Evolutionary conservation across 2,113 vertebrate species (phyloP).

Genomic region (Peromyscus californicus): DNA sequence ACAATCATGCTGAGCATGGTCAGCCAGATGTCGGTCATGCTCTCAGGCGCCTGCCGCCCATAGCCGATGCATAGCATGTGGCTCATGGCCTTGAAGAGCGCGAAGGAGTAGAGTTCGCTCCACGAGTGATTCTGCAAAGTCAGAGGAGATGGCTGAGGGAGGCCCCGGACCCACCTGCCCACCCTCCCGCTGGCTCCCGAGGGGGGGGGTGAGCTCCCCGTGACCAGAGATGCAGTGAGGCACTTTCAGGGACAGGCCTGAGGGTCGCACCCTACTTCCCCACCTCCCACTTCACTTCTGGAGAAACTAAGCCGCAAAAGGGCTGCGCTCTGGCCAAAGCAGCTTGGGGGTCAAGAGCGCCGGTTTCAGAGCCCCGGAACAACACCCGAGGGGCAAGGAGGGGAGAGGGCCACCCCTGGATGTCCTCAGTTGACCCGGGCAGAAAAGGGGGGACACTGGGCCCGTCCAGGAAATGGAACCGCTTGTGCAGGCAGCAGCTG

Average conservation of each 20-base stretch:
- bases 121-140: conserved; percentile 95
- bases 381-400: background rate
- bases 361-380: background rate
- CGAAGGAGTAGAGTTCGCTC: conserved; percentile 98
- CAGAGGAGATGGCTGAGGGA: accelerated
- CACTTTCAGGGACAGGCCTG: background rate
- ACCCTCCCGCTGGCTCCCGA: background rate
- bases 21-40: conserved; percentile 99
- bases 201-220: background rate
- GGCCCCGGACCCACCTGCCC: background rate
- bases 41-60: conserved; percentile 96
- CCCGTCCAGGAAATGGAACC: conserved; percentile 67
- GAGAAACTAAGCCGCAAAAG: background rate
- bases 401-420: background rate
- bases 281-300: background rate
- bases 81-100: conserved; percentile 99
- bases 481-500: background rate
- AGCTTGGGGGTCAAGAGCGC: background rate
- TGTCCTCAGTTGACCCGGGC: conserved; percentile 72
- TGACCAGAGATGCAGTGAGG: background rate
- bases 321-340: background rate
- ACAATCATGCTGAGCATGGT: conserved; percentile 99
- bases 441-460: background rate
- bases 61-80: conserved; percentile 99
- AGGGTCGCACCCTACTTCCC: no score